Evolutionary conservation across 2,797 vertebrate genomes (phyloP), one percentile per base, ranked within the genome.

Genomic region (Cyclopterus lumpus): DNA sequence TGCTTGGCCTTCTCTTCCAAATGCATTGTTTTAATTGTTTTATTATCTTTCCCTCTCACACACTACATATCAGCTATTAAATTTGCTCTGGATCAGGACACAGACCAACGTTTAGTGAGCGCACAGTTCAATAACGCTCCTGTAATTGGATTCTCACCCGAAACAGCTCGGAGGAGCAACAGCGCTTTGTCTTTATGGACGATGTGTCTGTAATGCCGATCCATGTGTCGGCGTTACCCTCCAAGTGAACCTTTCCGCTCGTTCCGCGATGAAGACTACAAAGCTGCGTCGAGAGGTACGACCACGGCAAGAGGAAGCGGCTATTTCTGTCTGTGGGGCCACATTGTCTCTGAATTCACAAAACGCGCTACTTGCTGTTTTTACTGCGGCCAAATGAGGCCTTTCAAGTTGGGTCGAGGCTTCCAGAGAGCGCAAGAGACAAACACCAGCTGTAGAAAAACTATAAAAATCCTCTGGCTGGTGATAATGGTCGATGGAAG

Each of bases 291-390:
- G 40, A 68, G 75, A 81, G 60, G 16, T 46, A 51, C 53, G 24
- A 79, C 81, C 79, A 62, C 36, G 30, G 75, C 11, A 61, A 69
- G 64, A 72, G 65, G 67, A 72, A 69, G 72, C 79, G 42, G 67
- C 75, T 80, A 76, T 85, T 83, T 77, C 59, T 73, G 76, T 86
- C 84, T 74, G 68, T 70, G 4, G 79, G 81, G 67, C 79, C 75
- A 54, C 67, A 77, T 79, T 72, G 77, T 76, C 64, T 74, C 74
- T 48, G 76, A 60, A 84, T 82, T 84, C 71, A 64, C 63, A 81
- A 75, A 73, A 75, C 51, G 54, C 58, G 70, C 38, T 63, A 22
- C 70, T 54, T 14, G 1, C 42, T 75, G 64, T 69, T 62, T 76
- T 79, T 66, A 69, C 75, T 71, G 61, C 53, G 65, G 53, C 71